Conservation (phyloP, 2,113 vertebrate species). For the Urocolius indicus region DNA sequence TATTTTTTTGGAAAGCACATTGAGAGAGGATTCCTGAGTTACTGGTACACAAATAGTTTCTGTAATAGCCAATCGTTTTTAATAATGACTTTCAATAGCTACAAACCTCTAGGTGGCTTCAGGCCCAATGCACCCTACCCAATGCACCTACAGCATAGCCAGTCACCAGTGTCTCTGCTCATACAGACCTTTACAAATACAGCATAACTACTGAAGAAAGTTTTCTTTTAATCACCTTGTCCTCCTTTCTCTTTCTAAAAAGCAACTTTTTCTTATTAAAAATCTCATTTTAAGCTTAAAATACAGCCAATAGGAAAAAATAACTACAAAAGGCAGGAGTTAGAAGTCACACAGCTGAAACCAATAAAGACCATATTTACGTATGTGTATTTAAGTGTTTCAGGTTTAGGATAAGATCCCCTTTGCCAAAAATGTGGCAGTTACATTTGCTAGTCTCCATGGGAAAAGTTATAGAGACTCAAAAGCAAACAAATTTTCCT, state of each 20-base stretch:
- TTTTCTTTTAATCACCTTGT: neutral
- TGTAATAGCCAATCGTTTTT: neutral
- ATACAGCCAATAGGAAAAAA: neutral
- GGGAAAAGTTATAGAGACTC: slow-evolving; percentile 30
- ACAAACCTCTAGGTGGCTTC: neutral
- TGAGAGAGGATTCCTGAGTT: neutral
- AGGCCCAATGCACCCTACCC: neutral
- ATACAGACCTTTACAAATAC: neutral
- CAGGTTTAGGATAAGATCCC: neutral
- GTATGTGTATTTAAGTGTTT: slow-evolving; percentile 10
- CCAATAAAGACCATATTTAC: slow-evolving; percentile 22
- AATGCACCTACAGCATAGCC: neutral
- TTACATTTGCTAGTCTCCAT: slow-evolving; percentile 19
- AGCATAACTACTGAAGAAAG: neutral
- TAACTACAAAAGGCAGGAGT: neutral
- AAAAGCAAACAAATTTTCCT: slow-evolving; percentile 49
- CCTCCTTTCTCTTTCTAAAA: neutral
- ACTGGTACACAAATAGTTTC: neutral
- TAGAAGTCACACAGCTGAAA: neutral
- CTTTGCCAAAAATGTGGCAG: slow-evolving; percentile 51
- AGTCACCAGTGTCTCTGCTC: neutral
- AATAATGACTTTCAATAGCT: neutral
- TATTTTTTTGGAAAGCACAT: neutral
- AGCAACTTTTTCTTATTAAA: neutral
- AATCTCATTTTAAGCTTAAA: neutral